A percentile compares a stretch with the other conserved stretches of the same genome.
Conservation (phyloP, 1,140 invertebrate genomes). For the Polypedilum pembai region DNA sequence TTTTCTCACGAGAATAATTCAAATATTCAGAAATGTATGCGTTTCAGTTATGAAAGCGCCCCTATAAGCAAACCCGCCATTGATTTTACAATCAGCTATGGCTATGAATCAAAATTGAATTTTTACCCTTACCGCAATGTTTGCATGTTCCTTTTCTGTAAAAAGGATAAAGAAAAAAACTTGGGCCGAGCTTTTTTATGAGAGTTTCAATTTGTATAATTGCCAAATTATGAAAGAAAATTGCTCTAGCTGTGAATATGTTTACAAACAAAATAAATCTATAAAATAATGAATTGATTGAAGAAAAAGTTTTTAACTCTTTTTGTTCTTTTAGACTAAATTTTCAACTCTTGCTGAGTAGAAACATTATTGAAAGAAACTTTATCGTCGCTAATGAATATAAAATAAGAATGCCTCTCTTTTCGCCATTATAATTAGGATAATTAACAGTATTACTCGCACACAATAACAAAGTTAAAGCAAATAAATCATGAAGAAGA, state of each 20-base stretch:
- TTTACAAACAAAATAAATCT: too few relatives aligned
- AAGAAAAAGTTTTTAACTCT: too few relatives aligned
- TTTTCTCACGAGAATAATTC: too few relatives aligned
- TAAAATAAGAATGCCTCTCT: too few relatives aligned
- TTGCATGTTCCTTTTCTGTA: background rate
- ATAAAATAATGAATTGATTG: too few relatives aligned
- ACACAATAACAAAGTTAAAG: background rate
- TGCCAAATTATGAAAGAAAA: constrained; percentile 13
- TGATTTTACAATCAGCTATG: background rate
- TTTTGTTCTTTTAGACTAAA: too few relatives aligned
- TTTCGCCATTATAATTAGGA: too few relatives aligned
- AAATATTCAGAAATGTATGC: too few relatives aligned
- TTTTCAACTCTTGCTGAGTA: too few relatives aligned
- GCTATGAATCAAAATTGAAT: background rate
- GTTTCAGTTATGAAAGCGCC: background rate
- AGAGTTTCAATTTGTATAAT: background rate
- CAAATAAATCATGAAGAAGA: background rate
- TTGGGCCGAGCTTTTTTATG: background rate
- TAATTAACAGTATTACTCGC: too few relatives aligned
- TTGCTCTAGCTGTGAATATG: background rate
- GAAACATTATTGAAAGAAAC: too few relatives aligned
- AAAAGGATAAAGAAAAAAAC: background rate
- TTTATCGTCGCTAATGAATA: too few relatives aligned
- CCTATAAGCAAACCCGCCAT: background rate
- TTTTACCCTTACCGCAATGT: background rate